Evolutionary conservation across 2,797 vertebrate genomes (phyloP), one percentile per base, ranked within the genome.

Genomic region (Rhynchonycteris naso): DNA sequence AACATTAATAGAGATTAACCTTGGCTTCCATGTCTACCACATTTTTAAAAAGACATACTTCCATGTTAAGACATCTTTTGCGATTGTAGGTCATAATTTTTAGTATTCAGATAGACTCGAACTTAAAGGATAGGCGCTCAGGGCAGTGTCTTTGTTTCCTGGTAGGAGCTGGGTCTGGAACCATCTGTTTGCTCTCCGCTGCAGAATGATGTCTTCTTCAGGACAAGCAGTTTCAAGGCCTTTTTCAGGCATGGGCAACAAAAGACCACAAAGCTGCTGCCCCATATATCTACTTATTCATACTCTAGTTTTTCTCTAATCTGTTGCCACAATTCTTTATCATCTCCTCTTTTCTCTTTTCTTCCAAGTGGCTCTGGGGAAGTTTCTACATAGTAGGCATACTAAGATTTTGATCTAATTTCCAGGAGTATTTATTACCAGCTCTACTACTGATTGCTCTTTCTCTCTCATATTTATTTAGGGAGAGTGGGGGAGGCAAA

Each of bases 1-100:
- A 75, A 38, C 54, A 90, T 81, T 24, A 52, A 92, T 87, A 66
- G 24, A 82, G n/a, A 75, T 88, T 66, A 71, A 75, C 78, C 10
- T 74, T 43, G 56, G 13, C 38, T 93, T 43, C 61, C 9, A 22
- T n/a, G 30, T 66, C 35, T 72, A 87, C 26, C 21, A 7, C 3
- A 35, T 69, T 38, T 54, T 74, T 80, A 85, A 86, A 83, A 83
- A 87, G 50, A 69, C 38, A 75, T 59, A 52, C 24, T 80, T 88
- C 47, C 3, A 52, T 30, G 50, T 9, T 56, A 38, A 28, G 58
- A 63, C 69, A 10, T 43, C 76, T 61, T 86, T 84, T 72, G 59
- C 43, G 13, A 71, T 56, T 69, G 59, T 54, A 65, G 47, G 21
- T 85, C n/a, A 75, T 38, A 56, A n/a, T 66, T 47, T 94, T 80